Conservation (phyloP, 2,113 vertebrate genomes). For the Pomatorhinus ruficollis region DNA sequence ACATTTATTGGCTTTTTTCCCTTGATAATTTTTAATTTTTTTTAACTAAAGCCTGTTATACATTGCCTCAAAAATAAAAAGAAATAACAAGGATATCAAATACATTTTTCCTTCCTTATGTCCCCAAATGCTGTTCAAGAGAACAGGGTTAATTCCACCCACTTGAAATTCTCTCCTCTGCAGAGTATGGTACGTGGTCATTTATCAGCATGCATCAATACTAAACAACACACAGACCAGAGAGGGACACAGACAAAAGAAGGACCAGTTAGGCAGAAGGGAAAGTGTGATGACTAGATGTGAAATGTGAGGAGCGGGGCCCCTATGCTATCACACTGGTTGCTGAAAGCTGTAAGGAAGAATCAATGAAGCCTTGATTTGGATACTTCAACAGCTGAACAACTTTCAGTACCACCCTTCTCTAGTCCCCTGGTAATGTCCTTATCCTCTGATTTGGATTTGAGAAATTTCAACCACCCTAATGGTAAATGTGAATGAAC, state of each 20-base stretch:
- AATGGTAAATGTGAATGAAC: neutral
- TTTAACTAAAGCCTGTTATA: neutral
- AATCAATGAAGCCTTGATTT: neutral
- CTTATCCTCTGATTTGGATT: neutral
- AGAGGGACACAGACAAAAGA: neutral
- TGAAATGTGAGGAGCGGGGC: neutral
- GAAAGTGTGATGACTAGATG: neutral
- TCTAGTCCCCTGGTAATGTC: neutral
- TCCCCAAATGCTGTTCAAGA: neutral
- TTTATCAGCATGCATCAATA: neutral
- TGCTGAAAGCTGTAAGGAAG: neutral
- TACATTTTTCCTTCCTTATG: neutral
- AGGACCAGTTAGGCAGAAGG: neutral
- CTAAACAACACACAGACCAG: neutral
- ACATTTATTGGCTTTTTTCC: neutral
- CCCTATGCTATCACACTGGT: neutral
- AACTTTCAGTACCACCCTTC: neutral
- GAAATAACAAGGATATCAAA: neutral
- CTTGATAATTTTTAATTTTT: neutral
- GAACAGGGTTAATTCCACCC: neutral
- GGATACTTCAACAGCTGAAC: neutral
- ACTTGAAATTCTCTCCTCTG: neutral
- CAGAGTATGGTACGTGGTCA: neutral
- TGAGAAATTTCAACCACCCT: neutral
- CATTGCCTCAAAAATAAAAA: neutral